These are phyloP conservation scores for Tenodera sinensis DNA, from an alignment of 2,888 invertebrate genomes.

Conservation along the genomic window DNA sequence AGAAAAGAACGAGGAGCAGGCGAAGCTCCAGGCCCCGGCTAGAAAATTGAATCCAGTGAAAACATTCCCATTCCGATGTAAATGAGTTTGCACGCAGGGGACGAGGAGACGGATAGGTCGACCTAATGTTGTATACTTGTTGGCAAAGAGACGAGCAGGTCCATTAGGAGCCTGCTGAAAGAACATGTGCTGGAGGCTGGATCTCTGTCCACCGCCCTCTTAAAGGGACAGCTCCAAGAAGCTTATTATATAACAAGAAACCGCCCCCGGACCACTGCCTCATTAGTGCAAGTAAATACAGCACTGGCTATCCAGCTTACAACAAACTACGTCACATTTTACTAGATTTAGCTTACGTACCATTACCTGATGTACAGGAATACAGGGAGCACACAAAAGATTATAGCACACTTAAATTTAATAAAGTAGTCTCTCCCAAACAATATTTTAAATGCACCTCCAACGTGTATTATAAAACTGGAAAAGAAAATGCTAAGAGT, in stretches of 20 bases:
- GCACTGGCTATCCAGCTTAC: too few species aligned
- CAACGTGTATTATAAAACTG: too few species aligned
- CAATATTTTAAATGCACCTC: too few species aligned
- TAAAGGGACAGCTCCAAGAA: not conserved
- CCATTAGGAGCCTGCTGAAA: not conserved
- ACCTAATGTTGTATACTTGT: not conserved
- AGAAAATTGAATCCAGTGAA: not conserved
- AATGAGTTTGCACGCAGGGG: not conserved
- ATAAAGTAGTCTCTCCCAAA: too few species aligned
- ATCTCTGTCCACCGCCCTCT: not conserved
- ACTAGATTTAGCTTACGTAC: too few species aligned
- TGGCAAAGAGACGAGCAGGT: not conserved
- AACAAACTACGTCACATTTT: too few species aligned
- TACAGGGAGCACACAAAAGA: too few species aligned
- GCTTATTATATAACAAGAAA: not conserved
- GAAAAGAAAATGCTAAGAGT: too few species aligned
- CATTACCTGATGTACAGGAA: too few species aligned
- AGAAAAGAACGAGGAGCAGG: not conserved
- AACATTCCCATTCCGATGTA: not conserved
- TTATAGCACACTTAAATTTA: too few species aligned
- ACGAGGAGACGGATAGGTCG: not conserved
- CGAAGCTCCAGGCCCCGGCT: not conserved
- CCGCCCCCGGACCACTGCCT: not conserved
- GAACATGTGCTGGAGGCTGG: not conserved
- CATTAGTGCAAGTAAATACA: too few species aligned